Evolutionary conservation across 2,113 vertebrate genomes (phyloP), one percentile per base, ranked within the genome.

Genomic region (Eulemur macaco): DNA sequence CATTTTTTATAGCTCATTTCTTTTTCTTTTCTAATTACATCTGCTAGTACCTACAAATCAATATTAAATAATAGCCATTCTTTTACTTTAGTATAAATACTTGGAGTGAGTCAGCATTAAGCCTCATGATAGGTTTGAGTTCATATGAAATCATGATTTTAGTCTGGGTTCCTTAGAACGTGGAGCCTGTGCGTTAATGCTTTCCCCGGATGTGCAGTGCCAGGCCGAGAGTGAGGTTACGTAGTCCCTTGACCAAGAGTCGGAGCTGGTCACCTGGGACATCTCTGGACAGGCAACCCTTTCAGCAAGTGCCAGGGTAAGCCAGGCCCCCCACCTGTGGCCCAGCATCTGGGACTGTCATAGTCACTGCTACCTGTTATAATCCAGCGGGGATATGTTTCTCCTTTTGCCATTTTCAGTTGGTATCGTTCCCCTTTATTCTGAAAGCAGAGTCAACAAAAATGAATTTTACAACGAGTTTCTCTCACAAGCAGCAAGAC

Each of bases 1-100:
- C 27, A 54, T 15, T 93, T 92, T 90, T 76, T 71, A 47, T 85
- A 66, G 45, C 63, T 94, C 50, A 23, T 94, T 93, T 87, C 74
- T 60, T 92, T 69, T 60, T 76, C 63, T 69, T 63, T 77, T 47
- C 85, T 78, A 80, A 63, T 87, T 78, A 34, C 1, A 77, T 68
- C 42, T 50, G 52, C 58, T 85, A 31, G n/a, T 47, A 7, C 31
- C 18, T 71, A 47, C 66, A 81, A 60, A 80, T 86, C 6, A 1
- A 15, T 76, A 34, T 42, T 89, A 68, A 39, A 42, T 45, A 52
- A 80, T 8, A 89, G 34, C 27, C 37, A 11, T 21, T 29, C 89
- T 73, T 52, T 56, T 58, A 76, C 29, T 81, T 93, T 78, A 42
- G 8, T 29, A 42, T 71, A 81, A 77, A 66, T 66, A 47, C 58